These are phyloP conservation scores for Pygathrix nemaeus DNA, from an alignment of 2,113 vertebrate genomes.

Conservation along the genomic window DNA sequence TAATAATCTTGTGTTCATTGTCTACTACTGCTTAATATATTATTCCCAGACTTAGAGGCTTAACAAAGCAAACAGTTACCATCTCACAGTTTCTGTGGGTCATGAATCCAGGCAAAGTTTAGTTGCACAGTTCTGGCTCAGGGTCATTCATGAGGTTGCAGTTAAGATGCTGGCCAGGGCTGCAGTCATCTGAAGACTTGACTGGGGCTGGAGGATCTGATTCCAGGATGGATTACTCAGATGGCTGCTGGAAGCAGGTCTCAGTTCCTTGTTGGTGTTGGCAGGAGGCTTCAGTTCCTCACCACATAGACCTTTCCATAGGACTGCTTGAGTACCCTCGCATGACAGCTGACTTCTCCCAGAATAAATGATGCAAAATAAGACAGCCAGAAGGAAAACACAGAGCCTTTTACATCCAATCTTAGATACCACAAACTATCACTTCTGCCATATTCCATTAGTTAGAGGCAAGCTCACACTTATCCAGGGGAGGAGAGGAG, in stretches of 20 bases:
- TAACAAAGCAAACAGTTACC: background rate
- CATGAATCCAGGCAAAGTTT: background rate
- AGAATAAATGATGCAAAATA: background rate
- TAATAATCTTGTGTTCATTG: background rate
- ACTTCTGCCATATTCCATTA: background rate
- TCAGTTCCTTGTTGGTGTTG: background rate
- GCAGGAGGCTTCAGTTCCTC: background rate
- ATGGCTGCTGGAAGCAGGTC: background rate
- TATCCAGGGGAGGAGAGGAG: background rate
- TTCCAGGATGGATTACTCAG: background rate
- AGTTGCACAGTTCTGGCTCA: background rate
- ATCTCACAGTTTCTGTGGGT: background rate
- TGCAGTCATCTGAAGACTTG: background rate
- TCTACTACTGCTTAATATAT: background rate
- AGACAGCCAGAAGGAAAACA: background rate
- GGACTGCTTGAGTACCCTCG: background rate
- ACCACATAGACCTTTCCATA: background rate
- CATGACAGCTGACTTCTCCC: background rate
- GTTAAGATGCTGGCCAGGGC: background rate
- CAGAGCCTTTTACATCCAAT: background rate
- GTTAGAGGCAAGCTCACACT: background rate
- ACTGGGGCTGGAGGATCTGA: background rate
- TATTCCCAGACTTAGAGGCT: background rate
- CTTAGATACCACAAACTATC: background rate
- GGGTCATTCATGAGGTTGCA: background rate